These are phyloP conservation scores for Falco cherrug DNA, from an alignment of 2,797 vertebrate genomes.

Conservation along the genomic window DNA sequence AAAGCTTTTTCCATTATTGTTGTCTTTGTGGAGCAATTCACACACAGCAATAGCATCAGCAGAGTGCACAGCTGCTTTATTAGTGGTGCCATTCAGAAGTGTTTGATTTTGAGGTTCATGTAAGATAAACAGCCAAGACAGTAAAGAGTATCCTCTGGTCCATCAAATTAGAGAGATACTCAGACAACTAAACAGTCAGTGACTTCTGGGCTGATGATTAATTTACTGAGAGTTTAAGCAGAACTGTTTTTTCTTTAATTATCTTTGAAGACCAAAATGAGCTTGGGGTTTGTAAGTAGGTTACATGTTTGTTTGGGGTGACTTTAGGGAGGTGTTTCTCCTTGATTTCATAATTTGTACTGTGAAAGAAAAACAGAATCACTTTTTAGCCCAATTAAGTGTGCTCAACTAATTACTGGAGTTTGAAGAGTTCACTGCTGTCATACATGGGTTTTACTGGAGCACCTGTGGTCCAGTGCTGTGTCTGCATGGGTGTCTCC, in stretches of 20 bases:
- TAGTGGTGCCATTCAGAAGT: background rate
- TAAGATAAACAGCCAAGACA: background rate
- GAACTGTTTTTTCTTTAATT: background rate
- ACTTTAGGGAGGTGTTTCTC: background rate
- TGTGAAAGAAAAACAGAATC: background rate
- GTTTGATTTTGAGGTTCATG: constrained; percentile 2
- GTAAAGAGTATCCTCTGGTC: background rate
- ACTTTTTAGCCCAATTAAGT: background rate
- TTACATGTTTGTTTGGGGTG: background rate
- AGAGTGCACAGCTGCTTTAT: background rate
- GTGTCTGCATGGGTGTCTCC: background rate
- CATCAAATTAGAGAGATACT: background rate
- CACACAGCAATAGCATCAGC: background rate
- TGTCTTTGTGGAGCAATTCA: constrained; percentile 8
- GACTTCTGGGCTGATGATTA: background rate
- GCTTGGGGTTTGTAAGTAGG: background rate
- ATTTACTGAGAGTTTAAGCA: background rate
- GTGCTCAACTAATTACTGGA: constrained; percentile 52
- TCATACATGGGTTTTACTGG: constrained; percentile 21
- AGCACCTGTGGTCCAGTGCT: constrained; percentile 3
- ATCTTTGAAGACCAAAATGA: background rate
- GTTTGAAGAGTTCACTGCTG: constrained; percentile 43
- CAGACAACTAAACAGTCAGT: background rate
- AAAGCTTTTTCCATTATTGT: background rate
- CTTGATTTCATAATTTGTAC: background rate